Percentiles rank a stretch among this genome's conserved stretches.
phyloP scores from a whole-genome alignment of 1,140 invertebrate genomes.

The Anastrepha obliqua region DNA sequence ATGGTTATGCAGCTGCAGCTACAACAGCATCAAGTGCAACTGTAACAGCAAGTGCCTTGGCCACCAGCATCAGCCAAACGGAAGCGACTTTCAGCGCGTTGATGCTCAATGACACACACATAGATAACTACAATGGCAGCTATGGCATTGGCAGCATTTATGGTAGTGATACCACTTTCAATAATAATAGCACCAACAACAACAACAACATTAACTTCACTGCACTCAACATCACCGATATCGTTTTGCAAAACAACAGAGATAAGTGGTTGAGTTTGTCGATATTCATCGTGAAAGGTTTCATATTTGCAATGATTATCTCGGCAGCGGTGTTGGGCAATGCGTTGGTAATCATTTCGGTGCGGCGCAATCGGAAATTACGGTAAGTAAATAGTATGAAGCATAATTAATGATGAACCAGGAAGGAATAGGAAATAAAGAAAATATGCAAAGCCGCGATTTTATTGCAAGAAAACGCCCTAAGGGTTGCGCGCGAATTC shows the following conservation, averaged over 20 bases:
- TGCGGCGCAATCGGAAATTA: constrained; percentile 72
- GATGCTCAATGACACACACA: background rate
- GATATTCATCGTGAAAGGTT: constrained; percentile 81
- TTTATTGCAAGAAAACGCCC: no score
- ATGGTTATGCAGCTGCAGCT: background rate
- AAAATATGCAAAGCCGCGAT: no score
- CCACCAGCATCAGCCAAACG: constrained; percentile 6
- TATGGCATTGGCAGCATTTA: constrained; percentile 61
- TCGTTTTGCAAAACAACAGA: background rate
- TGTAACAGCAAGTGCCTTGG: background rate
- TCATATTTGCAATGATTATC: constrained; percentile 89
- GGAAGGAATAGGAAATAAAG: no score
- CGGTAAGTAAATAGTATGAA: constrained; percentile 64
- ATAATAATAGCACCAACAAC: constrained; percentile 40
- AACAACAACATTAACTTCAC: background rate
- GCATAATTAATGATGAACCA: no score
- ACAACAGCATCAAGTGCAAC: constrained; percentile 55
- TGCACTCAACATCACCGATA: constrained; percentile 20
- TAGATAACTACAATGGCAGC: constrained; percentile 37
- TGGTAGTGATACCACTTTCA: constrained; percentile 58
- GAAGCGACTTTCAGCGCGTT: constrained; percentile 45
- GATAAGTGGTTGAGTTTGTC: constrained; percentile 76
- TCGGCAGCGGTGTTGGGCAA: constrained; percentile 91
- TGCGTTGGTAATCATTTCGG: constrained; percentile 87
- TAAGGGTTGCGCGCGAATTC: no score